Evolutionary conservation across 2,888 invertebrate genomes (phyloP).

Genomic region (Sialis fuliginosa): DNA sequence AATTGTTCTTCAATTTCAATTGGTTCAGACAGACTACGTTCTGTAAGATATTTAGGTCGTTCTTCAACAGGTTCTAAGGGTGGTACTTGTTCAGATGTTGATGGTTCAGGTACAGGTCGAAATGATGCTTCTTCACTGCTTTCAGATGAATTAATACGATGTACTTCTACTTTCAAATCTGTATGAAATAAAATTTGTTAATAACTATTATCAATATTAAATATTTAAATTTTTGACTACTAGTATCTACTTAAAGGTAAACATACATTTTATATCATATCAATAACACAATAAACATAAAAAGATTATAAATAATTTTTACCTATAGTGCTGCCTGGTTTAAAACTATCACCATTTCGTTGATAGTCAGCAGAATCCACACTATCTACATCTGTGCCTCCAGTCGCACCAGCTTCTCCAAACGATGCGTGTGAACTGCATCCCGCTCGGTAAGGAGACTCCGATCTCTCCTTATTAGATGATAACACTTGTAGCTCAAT

Average conservation of each 20-base stretch:
- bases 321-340: slow-evolving; percentile 42
- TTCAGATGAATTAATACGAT: slow-evolving; percentile 79
- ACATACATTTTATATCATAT: background rate
- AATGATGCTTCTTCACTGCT: slow-evolving; percentile 58
- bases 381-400: slow-evolving; percentile 21
- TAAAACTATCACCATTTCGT: slow-evolving; percentile 13
- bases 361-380: slow-evolving; percentile 24
- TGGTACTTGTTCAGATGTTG: slow-evolving; percentile 1
- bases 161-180: slow-evolving; percentile 87
- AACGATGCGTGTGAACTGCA: slow-evolving; percentile 43
- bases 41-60: no score
- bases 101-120: slow-evolving; percentile 12
- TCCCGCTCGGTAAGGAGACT: slow-evolving; percentile 32
- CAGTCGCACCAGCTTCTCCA: slow-evolving; percentile 15
- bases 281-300: no score
- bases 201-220: no score
- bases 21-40: background rate
- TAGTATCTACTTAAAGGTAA: slow-evolving; percentile 1
- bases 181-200: slow-evolving; percentile 14
- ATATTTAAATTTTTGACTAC: background rate
- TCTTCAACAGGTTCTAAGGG: slow-evolving; percentile 12
- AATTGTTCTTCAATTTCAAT: slow-evolving; percentile 9
- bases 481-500: slow-evolving; percentile 65
- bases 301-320: slow-evolving; percentile 8
- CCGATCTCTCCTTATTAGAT: slow-evolving; percentile 20